A percentile compares a stretch with the other conserved stretches of the same genome.
These are phyloP conservation scores for Agriopis leucophaearia DNA, from an alignment of 2,888 invertebrate genomes.

Conservation along the genomic window DNA sequence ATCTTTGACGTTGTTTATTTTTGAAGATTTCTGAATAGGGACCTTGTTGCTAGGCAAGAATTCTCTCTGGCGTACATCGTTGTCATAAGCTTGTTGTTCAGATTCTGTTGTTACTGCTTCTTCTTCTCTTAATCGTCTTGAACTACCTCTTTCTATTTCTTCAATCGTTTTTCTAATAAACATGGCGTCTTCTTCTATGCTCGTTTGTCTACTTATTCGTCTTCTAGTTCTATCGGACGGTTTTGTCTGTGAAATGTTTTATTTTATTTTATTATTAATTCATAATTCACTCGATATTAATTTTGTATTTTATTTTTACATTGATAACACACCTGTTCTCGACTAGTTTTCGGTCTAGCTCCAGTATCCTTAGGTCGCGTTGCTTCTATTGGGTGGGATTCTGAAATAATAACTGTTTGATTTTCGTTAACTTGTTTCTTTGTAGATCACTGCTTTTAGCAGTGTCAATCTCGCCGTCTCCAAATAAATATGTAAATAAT, in stretches of 20 bases:
- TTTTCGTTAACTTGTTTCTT: background rate
- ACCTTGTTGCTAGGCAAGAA: constrained; percentile 61
- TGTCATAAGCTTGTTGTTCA: constrained; percentile 45
- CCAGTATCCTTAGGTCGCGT: constrained; percentile 62
- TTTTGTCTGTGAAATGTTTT: constrained; percentile 60
- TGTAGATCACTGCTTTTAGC: too few relatives aligned
- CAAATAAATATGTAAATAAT: too few relatives aligned
- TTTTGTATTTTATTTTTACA: background rate
- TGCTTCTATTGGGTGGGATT: constrained; percentile 52
- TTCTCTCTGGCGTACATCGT: constrained; percentile 49
- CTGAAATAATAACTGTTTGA: constrained; percentile 62
- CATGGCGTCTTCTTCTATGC: constrained; percentile 81
- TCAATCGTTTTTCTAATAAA: constrained; percentile 81
- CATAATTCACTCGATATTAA: constrained; percentile 16
- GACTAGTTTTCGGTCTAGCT: constrained; percentile 62
- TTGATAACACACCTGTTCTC: constrained; percentile 69
- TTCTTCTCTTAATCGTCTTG: constrained; percentile 66
- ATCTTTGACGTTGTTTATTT: constrained; percentile 54
- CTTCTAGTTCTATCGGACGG: constrained; percentile 61
- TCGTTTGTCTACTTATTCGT: constrained; percentile 73
- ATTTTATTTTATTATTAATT: constrained; percentile 42
- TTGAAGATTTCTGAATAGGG: constrained; percentile 55
- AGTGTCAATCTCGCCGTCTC: too few relatives aligned
- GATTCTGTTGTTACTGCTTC: constrained; percentile 51
- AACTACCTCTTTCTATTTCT: constrained; percentile 80